phyloP scores from a whole-genome alignment of 2,113 vertebrate genomes.

The Mustelus asterias region DNA sequence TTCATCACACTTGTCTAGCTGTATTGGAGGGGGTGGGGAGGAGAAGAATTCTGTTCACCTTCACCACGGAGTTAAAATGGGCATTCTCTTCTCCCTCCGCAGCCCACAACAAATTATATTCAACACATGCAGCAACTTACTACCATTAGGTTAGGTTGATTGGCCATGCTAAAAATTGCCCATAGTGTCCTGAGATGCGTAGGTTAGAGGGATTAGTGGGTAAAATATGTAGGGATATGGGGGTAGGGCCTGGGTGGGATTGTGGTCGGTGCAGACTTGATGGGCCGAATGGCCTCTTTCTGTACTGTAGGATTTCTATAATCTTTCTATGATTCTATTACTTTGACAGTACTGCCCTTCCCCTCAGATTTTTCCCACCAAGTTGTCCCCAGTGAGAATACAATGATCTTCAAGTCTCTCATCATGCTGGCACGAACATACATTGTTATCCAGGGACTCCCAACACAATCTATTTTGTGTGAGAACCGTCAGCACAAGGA shows the following conservation, averaged over 20 bases:
- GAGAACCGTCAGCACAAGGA: background rate
- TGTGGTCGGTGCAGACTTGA: too few species aligned
- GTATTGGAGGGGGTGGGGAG: too few species aligned
- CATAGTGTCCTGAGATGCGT: too few species aligned
- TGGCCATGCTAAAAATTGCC: too few species aligned
- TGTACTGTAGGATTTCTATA: too few species aligned
- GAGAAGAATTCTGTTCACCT: background rate
- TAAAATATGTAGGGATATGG: too few species aligned
- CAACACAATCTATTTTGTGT: too few species aligned
- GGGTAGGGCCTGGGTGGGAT: too few species aligned
- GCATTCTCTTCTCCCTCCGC: background rate
- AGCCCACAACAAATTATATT: background rate
- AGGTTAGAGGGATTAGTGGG: too few species aligned
- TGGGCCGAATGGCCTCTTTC: too few species aligned
- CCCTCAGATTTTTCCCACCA: background rate
- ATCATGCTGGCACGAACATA: background rate
- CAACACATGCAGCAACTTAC: background rate
- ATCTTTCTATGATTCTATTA: too few species aligned
- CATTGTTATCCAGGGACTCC: background rate
- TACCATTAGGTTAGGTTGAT: too few species aligned
- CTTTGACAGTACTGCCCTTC: background rate
- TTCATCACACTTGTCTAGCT: background rate
- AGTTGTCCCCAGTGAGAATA: background rate
- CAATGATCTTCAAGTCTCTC: background rate
- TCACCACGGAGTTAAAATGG: background rate